Conservation (phyloP, 2,888 invertebrate species). For the Sphinx pinastri region DNA sequence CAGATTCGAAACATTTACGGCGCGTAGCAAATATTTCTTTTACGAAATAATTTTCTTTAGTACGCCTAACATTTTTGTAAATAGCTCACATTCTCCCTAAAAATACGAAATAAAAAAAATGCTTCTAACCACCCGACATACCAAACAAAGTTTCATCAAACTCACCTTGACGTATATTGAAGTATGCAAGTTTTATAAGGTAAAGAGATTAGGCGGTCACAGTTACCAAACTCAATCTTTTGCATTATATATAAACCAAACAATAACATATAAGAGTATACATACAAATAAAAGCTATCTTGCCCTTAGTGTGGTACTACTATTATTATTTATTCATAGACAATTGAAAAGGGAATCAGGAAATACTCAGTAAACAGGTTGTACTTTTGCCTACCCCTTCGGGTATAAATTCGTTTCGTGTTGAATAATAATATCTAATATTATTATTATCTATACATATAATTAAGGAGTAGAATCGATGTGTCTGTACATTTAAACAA, state of each 20-base stretch:
- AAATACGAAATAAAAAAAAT: conserved; percentile 39
- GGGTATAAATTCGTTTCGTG: no score
- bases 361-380: neutral
- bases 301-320: conserved; percentile 7
- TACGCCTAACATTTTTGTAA: neutral
- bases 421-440: no score
- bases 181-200: conserved; percentile 58
- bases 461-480: no score
- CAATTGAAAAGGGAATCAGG: neutral
- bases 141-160: conserved; percentile 54
- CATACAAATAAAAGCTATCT: neutral
- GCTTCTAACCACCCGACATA: conserved; percentile 47
- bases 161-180: conserved; percentile 55
- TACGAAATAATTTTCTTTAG: neutral
- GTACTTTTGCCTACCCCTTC: neutral
- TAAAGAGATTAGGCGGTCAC: conserved; percentile 42
- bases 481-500: no score
- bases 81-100: neutral
- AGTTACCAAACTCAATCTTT: conserved; percentile 13
- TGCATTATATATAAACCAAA: conserved; percentile 22
- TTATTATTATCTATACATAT: no score
- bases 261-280: conserved; percentile 5
- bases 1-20: no score
- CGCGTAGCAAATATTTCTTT: no score
- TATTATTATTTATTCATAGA: conserved; percentile 3